phyloP scores from a whole-genome alignment of 2,888 invertebrate genomes.

The Watsonalla binaria region DNA sequence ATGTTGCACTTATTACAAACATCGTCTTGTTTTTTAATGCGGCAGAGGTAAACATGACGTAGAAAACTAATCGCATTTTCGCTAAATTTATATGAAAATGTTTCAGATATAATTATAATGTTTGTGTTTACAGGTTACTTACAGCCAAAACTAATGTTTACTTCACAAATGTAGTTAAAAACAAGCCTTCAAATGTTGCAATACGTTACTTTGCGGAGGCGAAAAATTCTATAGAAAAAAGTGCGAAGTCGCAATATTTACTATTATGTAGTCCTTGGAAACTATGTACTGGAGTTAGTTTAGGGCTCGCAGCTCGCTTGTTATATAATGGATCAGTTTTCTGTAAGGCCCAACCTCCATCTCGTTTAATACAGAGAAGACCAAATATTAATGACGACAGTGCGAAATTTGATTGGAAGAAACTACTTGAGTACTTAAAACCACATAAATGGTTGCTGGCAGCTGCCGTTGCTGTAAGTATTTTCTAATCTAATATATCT shows the following conservation, averaged over 20 bases:
- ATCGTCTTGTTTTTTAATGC: slow-evolving; percentile 45
- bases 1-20: slow-evolving; percentile 68
- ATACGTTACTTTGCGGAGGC: slow-evolving; percentile 50
- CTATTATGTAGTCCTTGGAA: slow-evolving; percentile 65
- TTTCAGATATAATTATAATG: neutral
- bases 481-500: too few relatives aligned
- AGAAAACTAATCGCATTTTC: slow-evolving; percentile 6
- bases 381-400: slow-evolving; percentile 68
- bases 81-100: slow-evolving; percentile 10
- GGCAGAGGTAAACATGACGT: slow-evolving; percentile 51
- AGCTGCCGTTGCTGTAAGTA: slow-evolving; percentile 87
- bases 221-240: slow-evolving; percentile 42
- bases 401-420: slow-evolving; percentile 87
- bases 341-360: slow-evolving; percentile 78
- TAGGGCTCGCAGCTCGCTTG: slow-evolving; percentile 55
- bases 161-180: slow-evolving; percentile 50
- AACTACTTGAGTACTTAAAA: slow-evolving; percentile 84
- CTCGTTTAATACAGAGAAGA: slow-evolving; percentile 79
- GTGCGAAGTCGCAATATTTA: slow-evolving; percentile 41
- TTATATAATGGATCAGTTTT: slow-evolving; percentile 77
- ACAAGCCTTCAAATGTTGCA: slow-evolving; percentile 43
- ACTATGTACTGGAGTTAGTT: slow-evolving; percentile 63
- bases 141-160: slow-evolving; percentile 42
- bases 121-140: slow-evolving; percentile 49
- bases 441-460: slow-evolving; percentile 88